Conservation (phyloP, 53 echinoderm and acorn worm species). For the Echinarachnius parma region DNA sequence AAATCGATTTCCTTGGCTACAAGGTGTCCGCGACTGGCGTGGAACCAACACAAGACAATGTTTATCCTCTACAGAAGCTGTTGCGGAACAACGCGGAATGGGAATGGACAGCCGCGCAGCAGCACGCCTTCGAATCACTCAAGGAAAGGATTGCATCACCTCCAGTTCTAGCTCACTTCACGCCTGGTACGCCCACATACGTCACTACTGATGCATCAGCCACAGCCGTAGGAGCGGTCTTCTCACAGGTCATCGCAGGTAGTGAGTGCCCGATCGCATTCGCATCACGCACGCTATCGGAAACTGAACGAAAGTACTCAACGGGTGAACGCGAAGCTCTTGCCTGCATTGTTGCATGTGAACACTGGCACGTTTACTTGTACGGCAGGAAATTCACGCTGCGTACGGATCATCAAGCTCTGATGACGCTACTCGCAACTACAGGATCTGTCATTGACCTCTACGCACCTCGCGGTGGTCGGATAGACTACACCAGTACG, state of each 20-base stretch:
- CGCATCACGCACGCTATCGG: constrained; percentile 31
- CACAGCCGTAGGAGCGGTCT: constrained; percentile 44
- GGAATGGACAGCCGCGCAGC: constrained; percentile 22
- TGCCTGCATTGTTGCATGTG: constrained; percentile 44
- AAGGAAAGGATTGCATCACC: constrained; percentile 47
- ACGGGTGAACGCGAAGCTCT: constrained; percentile 54
- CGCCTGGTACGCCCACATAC: constrained; percentile 21
- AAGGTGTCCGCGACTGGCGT: constrained; percentile 35
- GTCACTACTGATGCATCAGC: constrained; percentile 60
- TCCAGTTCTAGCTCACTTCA: constrained; percentile 45
- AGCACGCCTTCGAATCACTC: constrained; percentile 20
- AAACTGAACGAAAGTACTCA: constrained; percentile 52
- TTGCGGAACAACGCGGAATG: constrained; percentile 39
- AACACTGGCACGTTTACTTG: constrained; percentile 58
- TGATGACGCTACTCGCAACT: constrained; percentile 51
- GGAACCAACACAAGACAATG: constrained; percentile 25
- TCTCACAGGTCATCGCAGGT: constrained; percentile 42
- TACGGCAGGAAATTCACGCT: constrained; percentile 55
- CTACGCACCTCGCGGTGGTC: constrained; percentile 49
- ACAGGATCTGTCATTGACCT: constrained; percentile 47
- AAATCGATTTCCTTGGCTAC: constrained; percentile 47
- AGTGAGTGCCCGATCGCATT: constrained; percentile 50
- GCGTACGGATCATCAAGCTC: constrained; percentile 55
- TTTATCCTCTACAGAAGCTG: constrained; percentile 39
- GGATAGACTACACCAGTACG: constrained; percentile 49